phyloP scores from a whole-genome alignment of 2,797 vertebrate genomes.

The Sebastolobus altivelis region DNA sequence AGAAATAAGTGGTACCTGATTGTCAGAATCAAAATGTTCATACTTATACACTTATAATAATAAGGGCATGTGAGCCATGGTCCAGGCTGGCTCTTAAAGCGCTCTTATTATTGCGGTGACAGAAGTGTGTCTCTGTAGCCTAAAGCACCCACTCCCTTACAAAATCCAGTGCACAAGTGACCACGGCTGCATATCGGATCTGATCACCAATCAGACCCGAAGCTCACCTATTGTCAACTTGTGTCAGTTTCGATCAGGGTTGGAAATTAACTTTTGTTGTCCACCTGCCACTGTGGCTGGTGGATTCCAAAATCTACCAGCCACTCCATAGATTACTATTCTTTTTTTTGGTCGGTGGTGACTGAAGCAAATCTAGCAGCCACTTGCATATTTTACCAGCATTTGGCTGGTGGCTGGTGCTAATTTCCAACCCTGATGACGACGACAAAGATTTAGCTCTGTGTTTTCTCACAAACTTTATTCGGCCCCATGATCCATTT shows the following conservation, averaged over 20 bases:
- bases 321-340: no score
- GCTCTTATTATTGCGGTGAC: conserved; percentile 8
- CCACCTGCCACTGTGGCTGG: no score
- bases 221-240: background rate
- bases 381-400: no score
- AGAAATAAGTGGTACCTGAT: background rate
- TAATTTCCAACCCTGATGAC: background rate
- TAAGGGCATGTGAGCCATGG: background rate
- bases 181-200: conserved; percentile 7
- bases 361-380: no score
- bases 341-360: no score
- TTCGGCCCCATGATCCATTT: background rate
- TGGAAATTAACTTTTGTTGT: background rate
- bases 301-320: no score
- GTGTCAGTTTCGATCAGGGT: background rate
- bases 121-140: conserved; percentile 18
- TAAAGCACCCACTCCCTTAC: background rate
- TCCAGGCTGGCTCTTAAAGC: background rate
- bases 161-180: conserved; percentile 12
- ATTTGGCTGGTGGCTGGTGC: no score
- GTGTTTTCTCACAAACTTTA: background rate
- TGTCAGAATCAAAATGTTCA: background rate
- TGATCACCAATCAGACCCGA: conserved; percentile 6
- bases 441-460: conserved; percentile 2
- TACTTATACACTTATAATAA: background rate